phyloP scores from a whole-genome alignment of 2,797 vertebrate species.

The Myiothlypis chrysogaster region DNA sequence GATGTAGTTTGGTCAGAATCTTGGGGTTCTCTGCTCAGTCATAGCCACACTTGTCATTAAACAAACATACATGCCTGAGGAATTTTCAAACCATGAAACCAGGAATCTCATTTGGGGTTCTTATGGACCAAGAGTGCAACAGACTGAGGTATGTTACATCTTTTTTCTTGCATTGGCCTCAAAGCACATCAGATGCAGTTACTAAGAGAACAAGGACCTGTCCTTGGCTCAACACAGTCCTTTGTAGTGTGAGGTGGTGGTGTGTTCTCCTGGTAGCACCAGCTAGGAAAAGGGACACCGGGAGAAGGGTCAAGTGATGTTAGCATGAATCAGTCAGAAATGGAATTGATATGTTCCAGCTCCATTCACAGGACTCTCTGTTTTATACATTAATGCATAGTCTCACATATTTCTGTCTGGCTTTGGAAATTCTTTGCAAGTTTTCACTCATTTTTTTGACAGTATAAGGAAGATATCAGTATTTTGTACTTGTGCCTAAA shows the following conservation, averaged over 20 bases:
- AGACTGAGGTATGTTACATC: background rate
- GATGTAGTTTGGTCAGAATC: background rate
- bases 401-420: background rate
- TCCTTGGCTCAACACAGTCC: accelerated
- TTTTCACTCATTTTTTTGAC: background rate
- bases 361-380: background rate
- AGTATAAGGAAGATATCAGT: background rate
- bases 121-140: background rate
- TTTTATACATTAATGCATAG: background rate
- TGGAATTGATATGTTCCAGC: background rate
- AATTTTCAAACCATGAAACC: background rate
- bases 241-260: background rate
- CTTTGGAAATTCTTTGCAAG: background rate
- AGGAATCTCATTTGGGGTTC: background rate
- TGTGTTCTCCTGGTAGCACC: background rate
- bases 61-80: background rate
- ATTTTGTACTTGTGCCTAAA: background rate
- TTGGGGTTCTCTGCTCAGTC: background rate
- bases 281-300: background rate
- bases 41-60: background rate
- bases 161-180: background rate
- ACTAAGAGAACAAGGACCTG: background rate
- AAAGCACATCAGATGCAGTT: background rate
- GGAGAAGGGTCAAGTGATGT: background rate
- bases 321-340: background rate